Evolutionary conservation across 2,888 invertebrate genomes (phyloP).

Genomic region (Cosmia pyralina): DNA sequence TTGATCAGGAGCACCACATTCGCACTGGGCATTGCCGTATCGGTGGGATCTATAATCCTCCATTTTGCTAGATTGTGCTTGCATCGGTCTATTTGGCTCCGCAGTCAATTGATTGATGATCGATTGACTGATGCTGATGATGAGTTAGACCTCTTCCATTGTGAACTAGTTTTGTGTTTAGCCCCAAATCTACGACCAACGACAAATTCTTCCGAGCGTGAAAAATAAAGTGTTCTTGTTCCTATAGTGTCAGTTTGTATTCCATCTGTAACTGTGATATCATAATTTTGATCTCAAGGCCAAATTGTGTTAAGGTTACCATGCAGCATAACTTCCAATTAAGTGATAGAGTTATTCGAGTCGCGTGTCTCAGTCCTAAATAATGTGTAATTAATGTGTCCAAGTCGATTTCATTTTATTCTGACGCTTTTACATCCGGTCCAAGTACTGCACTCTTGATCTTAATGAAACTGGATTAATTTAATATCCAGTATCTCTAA

Average conservation of each 20-base stretch:
- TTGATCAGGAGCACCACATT: too few relatives aligned
- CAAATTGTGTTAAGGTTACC: constrained; percentile 29
- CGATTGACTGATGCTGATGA: too few relatives aligned
- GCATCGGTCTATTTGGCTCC: too few relatives aligned
- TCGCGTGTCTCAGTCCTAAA: constrained; percentile 27
- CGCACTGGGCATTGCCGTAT: too few relatives aligned
- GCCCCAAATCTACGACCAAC: too few relatives aligned
- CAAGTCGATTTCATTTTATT: constrained; percentile 55
- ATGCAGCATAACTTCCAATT: constrained; percentile 13
- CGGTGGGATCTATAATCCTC: too few relatives aligned
- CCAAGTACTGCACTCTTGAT: constrained; percentile 32
- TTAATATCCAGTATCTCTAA: constrained; percentile 10
- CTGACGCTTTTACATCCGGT: constrained; percentile 46
- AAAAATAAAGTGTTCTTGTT: constrained; percentile 19
- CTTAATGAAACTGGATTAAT: constrained; percentile 46
- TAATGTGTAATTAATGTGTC: constrained; percentile 54
- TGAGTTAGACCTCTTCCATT: not conserved
- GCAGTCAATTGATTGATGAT: too few relatives aligned
- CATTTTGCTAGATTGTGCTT: too few relatives aligned
- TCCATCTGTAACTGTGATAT: constrained; percentile 32
- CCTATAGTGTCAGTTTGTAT: constrained; percentile 12
- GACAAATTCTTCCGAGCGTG: not conserved
- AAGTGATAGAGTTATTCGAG: constrained; percentile 23
- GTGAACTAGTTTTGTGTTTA: not conserved
- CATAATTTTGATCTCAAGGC: constrained; percentile 42